These are phyloP conservation scores for Poecile montanus DNA, from an alignment of 2,797 vertebrate genomes.

Conservation along the genomic window DNA sequence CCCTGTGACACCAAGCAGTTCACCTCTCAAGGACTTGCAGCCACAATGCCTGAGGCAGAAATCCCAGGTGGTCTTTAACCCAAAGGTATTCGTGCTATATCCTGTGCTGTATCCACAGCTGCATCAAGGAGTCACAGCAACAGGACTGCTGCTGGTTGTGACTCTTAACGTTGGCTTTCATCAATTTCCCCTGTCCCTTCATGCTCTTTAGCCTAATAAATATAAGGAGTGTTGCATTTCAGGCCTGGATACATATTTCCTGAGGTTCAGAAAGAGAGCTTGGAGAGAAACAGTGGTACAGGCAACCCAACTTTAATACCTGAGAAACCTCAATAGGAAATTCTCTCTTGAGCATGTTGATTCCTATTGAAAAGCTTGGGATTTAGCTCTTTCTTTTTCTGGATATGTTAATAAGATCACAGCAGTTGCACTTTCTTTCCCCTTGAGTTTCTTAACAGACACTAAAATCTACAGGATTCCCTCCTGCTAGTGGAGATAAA, in stretches of 20 bases:
- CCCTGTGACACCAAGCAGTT: background rate
- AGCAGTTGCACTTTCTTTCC: background rate
- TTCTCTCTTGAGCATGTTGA: background rate
- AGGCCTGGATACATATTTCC: background rate
- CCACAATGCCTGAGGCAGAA: fast-evolving
- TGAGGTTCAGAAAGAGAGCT: background rate
- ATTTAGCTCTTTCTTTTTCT: background rate
- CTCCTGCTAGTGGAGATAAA: background rate
- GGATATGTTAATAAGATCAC: background rate
- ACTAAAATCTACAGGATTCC: background rate
- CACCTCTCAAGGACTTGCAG: background rate
- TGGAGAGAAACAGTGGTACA: background rate
- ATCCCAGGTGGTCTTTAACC: background rate
- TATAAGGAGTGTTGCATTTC: background rate
- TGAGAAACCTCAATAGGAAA: background rate
- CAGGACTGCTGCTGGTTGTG: background rate
- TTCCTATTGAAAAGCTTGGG: background rate
- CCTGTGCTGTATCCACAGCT: background rate
- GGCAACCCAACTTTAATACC: background rate
- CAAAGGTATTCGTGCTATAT: background rate
- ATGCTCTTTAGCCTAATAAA: background rate
- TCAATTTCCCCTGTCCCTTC: background rate
- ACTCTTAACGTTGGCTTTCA: background rate
- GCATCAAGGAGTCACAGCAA: background rate
- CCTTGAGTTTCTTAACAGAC: background rate